Evolutionary conservation across 1,140 invertebrate genomes (phyloP), one percentile per base, ranked within the genome.

Genomic region (Globodera ellingtonae): DNA sequence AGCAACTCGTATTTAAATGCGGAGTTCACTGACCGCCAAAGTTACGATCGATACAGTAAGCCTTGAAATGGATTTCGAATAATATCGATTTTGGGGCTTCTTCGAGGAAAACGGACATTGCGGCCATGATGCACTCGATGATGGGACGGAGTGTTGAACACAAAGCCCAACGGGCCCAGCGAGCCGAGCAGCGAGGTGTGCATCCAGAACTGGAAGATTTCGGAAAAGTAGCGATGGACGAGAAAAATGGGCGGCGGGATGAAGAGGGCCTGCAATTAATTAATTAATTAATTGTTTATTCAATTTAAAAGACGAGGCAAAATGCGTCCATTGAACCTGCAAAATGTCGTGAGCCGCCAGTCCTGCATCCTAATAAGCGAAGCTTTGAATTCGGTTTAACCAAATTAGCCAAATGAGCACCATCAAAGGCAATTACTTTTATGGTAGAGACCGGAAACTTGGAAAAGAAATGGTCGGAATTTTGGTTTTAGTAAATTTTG

Each of bases 21-120:
- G 3, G 24, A 44, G 5, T 50, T 15, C 18, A 15, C 56, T 62
- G 48, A 77, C 92, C 92, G 52, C 89, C 92, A 86, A 92, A 93
- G 85, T 93, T 93, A 84, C 92, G 92, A 84, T 93, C 92, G 72
- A 93, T 92, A 84, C 92, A 93, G 80, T 93, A 93, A 48, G 90
- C 62, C 56, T 75, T 44, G 5, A 62, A 62, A 62, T 1, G 46
- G 13, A 21, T 50, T 52, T 75, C 47, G 56, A 56, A 56, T 65
- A 62, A 35, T 18, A n/a, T 18, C 15, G 6, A 52, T 52, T 10
- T 52, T 52, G 52, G 52, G 8, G 52, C 9, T 52, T 52, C 52
- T 52, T 52, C 56, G 18, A 62, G 18, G 18, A 62, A 18, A 15
- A 15, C 56, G 18, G 5, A 62, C 56, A 47, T 93, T 93, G 62